Base-by-base conservation (phyloP, 92 coral and sea anemone genomes). In the Chrysogorgia sp. region DNA sequence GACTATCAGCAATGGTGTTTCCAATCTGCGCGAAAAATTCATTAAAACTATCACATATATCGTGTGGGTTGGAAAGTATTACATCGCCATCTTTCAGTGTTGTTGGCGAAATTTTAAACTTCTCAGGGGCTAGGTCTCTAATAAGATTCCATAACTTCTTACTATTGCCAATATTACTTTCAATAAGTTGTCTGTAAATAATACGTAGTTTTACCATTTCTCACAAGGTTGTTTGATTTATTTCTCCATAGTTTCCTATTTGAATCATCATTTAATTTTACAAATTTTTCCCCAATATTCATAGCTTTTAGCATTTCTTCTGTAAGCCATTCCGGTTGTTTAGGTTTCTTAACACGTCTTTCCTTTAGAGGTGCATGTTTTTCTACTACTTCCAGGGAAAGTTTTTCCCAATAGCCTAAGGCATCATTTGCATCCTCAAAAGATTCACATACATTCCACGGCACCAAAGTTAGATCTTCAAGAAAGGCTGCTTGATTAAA, bases 281-380 rank as follows among this genome's bases (percentile, higher is more conserved):
- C 68, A 62, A 62, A 62, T 62, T 62, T 62, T 34, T 62, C 68
- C 43, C 68, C 30, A 62, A 22, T 20, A 40, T 62, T 62, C 68
- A 62, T 62, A 62, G 68, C 68, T 29, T 62, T 62, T 9, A 62
- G 40, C 68, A 62, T 62, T 62, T 62, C 68, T 62, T 62, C 68
- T 62, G 68, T 62, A 62, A 62, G 68, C 68, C 68, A 62, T 62
- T 62, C 68, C 34, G 68, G 68, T 31, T 62, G 68, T 31, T 62
- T 62, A 62, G 68, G 68, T 62, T 62, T 62, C 68, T 62, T 62
- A 62, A 62, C 68, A 62, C 68, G 68, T 62, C 68, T 62, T 61
- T 82, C 57, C 81, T 47, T 74, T 19, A 47, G 37, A 21, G 86
- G 86, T 63, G 82, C 86, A 62, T 86, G 86, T 56, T 81, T 75